Base-by-base conservation (phyloP, 2,888 invertebrate genomes). In the Melanostoma mellinum region DNA sequence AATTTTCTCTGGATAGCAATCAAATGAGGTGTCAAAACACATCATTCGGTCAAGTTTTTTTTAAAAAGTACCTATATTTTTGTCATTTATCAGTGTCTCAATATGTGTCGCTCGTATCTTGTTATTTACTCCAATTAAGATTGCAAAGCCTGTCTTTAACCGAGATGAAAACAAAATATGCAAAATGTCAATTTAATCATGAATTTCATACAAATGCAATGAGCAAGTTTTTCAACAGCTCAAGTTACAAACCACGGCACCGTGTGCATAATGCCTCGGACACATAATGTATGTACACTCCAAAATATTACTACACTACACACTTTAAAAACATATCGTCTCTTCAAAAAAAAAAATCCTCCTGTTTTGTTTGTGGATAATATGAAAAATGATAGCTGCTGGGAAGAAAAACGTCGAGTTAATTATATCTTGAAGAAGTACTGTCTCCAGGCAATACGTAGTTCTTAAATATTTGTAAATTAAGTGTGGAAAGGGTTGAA, bases 381-480 rank as follows among this genome's bases (percentile, higher is more conserved):
- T 63, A 75, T 75, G 80, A 75, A 81, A 81, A 75, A 60, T 75
- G 80, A 75, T 75, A 81, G 71, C 80, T 65, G 71, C 55, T 60
- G 52, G 63, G 60, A 75, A 60, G 58, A 65, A 75, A 65, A 71
- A 65, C 48, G 63, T 38, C 53, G 65, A 71, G 75, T 71, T 81
- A 81, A 81, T 80, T 65, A 75, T 76, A 67, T 68, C 50, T 60
- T 48, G 53, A 40, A 67, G 71, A 61, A 71, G 52, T 76, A 58
- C 53, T 20, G 56, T 53, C 71, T 71, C 60, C 30, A 61, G 67
- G 67, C 42, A 65, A 46, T 58, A 36, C 20, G 1, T 30, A 69
- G 35, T 48, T 55, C 4, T 30, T 50, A 50, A 58, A 60, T 76
- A 10, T 58, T 65, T 53, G 33, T 53, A 63, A 55, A 61, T 36